A percentile compares a stretch with the other conserved stretches of the same genome.
These are phyloP conservation scores for Seriola rivoliana DNA, from an alignment of 2,113 vertebrate species.

Conservation along the genomic window DNA sequence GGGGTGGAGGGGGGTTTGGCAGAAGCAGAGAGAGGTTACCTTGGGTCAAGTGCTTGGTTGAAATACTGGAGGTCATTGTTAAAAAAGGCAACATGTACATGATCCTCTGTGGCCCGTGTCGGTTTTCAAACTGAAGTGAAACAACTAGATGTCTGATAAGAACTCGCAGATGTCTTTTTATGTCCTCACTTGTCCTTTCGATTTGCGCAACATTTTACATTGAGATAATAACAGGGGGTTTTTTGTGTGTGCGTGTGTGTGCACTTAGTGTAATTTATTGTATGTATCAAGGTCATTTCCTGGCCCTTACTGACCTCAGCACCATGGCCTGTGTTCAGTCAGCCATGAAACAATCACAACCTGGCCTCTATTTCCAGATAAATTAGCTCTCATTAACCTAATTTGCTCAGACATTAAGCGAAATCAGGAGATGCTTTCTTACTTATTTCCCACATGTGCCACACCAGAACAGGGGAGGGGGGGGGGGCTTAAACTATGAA, in stretches of 20 bases:
- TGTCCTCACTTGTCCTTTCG: background rate
- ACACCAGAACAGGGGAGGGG: background rate
- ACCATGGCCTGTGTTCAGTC: background rate
- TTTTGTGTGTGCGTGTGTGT: background rate
- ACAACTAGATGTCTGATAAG: background rate
- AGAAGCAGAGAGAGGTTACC: slow-evolving; percentile 49
- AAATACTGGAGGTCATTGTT: slow-evolving; percentile 45
- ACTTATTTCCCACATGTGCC: slow-evolving; percentile 2
- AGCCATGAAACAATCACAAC: background rate
- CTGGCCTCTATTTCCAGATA: slow-evolving; percentile 29
- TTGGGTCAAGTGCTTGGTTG: slow-evolving; percentile 33
- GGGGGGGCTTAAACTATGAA: too few relatives aligned
- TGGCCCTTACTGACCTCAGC: background rate
- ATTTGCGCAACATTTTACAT: background rate
- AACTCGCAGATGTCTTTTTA: background rate
- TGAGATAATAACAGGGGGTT: background rate
- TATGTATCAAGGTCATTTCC: background rate
- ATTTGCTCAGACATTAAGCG: slow-evolving; percentile 17
- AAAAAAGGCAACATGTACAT: slow-evolving; percentile 17
- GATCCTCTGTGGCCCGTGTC: background rate
- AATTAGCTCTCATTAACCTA: slow-evolving; percentile 33
- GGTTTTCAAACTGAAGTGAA: background rate
- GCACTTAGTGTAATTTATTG: background rate
- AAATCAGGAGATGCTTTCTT: slow-evolving; percentile 9
- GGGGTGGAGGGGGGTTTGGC: background rate